Conservation (phyloP, 64 coral and sea anemone genomes). For the Exaiptasia diaphana region DNA sequence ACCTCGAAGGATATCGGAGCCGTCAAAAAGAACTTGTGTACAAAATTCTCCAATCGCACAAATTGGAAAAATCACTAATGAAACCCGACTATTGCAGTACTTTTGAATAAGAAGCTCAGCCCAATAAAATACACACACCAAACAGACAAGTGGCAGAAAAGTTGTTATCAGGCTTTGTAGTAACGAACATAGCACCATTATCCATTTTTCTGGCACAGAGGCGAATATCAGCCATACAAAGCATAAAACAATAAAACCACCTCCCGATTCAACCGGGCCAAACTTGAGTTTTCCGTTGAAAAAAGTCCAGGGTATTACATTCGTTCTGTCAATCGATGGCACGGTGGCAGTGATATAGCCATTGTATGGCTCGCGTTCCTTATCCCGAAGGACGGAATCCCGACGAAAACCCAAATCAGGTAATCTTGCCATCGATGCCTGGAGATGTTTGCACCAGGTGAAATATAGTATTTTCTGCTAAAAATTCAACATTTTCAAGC, state of each 20-base stretch:
- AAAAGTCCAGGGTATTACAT: constrained; percentile 74
- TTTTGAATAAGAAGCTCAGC: constrained; percentile 94
- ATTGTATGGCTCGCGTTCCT: constrained; percentile 88
- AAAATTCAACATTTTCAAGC: not conserved
- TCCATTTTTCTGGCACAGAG: constrained; percentile 68
- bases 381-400: constrained; percentile 61
- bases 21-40: constrained; percentile 88
- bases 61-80: constrained; percentile 83
- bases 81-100: constrained; percentile 85
- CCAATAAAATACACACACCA: constrained; percentile 95
- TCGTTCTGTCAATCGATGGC: constrained; percentile 76
- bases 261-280: constrained; percentile 81
- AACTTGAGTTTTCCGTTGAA: constrained; percentile 83
- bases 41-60: constrained; percentile 88
- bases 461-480: not conserved
- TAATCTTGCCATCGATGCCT: constrained; percentile 14
- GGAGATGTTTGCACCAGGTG: not conserved
- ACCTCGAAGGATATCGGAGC: constrained; percentile 88
- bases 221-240: constrained; percentile 83
- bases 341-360: constrained; percentile 89
- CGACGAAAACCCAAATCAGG: not conserved
- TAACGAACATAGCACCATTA: constrained; percentile 71
- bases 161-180: constrained; percentile 72
- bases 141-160: constrained; percentile 79
- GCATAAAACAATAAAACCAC: constrained; percentile 79